Conservation (phyloP, 2,888 invertebrate genomes). For the Amphimallon solstitiale region DNA sequence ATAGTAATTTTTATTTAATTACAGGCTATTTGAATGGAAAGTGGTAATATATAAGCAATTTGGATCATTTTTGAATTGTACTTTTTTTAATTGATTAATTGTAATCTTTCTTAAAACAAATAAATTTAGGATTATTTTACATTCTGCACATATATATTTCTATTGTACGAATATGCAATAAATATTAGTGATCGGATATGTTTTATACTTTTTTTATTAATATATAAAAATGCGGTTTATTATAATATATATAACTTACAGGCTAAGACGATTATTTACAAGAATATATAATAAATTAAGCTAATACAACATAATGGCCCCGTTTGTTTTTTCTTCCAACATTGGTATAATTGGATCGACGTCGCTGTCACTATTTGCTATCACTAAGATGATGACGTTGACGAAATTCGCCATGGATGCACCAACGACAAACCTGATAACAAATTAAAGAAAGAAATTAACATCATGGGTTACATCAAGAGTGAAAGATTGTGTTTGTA, state of each 20-base stretch:
- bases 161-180: slow-evolving; percentile 13
- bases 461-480: too few relatives aligned
- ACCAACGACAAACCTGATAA: slow-evolving; percentile 76
- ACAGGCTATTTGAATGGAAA: slow-evolving; percentile 52
- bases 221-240: slow-evolving; percentile 20
- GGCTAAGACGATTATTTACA: slow-evolving; percentile 18
- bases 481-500: too few relatives aligned
- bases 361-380: slow-evolving; percentile 78
- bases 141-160: slow-evolving; percentile 14
- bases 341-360: slow-evolving; percentile 74
- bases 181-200: slow-evolving; percentile 10
- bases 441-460: slow-evolving; percentile 33
- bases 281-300: slow-evolving; percentile 39
- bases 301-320: slow-evolving; percentile 86
- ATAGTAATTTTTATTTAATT: slow-evolving; percentile 25
- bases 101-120: slow-evolving; percentile 2
- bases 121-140: slow-evolving; percentile 13
- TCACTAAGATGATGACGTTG: slow-evolving; percentile 77
- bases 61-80: slow-evolving; percentile 15
- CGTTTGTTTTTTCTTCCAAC: slow-evolving; percentile 81
- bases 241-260: not conserved
- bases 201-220: not conserved
- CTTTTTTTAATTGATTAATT: not conserved
- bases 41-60: slow-evolving; percentile 44
- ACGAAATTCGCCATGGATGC: slow-evolving; percentile 76